These are phyloP conservation scores for Galaxea fascicularis DNA, from an alignment of 92 coral and sea anemone species.

Conservation along the genomic window DNA sequence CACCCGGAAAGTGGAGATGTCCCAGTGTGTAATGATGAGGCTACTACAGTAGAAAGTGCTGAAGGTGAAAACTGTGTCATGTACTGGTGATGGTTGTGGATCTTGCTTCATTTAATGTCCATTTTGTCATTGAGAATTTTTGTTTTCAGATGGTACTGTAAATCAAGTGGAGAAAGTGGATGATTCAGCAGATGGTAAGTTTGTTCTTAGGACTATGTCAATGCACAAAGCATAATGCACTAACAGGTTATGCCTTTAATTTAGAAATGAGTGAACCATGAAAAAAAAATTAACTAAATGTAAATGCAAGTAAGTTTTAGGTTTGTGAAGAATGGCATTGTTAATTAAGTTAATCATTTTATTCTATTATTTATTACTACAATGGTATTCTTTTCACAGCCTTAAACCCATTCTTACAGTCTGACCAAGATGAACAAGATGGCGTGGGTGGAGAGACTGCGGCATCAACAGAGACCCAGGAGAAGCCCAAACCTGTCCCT, in stretches of 20 bases:
- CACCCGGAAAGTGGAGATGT: slow-evolving; percentile 74
- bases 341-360: no score
- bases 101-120: no score
- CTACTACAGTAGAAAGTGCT: slow-evolving; percentile 54
- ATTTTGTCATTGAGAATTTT: no score
- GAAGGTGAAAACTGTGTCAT: slow-evolving; percentile 56
- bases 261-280: no score
- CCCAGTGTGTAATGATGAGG: slow-evolving; percentile 74
- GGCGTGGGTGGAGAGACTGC: slow-evolving; percentile 36
- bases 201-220: no score
- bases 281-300: not conserved
- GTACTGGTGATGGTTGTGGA: not conserved
- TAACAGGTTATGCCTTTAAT: no score
- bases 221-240: no score
- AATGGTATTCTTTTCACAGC: slow-evolving; percentile 33
- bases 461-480: slow-evolving; percentile 28
- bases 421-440: slow-evolving; percentile 58
- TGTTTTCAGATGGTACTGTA: slow-evolving; percentile 31
- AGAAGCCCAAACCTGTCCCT: slow-evolving; percentile 36
- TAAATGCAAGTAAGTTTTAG: no score
- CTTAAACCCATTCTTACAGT: slow-evolving; percentile 43
- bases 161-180: slow-evolving; percentile 31
- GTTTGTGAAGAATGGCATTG: no score
- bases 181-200: slow-evolving; percentile 46
- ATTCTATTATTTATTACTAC: no score